Percentiles rank a stretch among this genome's conserved stretches.
Evolutionary conservation across 1,140 invertebrate species (phyloP).

Genomic region (Drosophila pachea): DNA sequence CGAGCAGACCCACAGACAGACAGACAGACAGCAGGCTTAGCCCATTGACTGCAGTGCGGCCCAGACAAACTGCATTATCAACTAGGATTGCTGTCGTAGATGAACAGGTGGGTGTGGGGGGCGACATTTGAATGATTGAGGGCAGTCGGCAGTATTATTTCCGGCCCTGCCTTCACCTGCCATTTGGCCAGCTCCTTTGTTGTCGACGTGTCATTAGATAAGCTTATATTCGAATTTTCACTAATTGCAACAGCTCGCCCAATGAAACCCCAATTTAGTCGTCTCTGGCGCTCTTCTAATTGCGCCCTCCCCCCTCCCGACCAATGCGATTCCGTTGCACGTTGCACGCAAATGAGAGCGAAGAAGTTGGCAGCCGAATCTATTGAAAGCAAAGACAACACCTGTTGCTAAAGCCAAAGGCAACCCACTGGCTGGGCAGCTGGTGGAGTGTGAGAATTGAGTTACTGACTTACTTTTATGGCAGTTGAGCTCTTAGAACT

Average conservation of each 20-base stretch:
- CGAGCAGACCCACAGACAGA: slow-evolving; percentile 12
- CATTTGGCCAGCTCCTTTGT: slow-evolving; percentile 2
- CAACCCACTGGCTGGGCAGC: neutral
- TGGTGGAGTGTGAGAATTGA: slow-evolving; percentile 17
- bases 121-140: slow-evolving; percentile 14
- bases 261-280: too few species aligned
- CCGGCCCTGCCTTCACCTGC: slow-evolving; percentile 15
- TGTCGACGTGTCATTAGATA: slow-evolving; percentile 32
- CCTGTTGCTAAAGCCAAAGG: slow-evolving; percentile 48
- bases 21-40: slow-evolving; percentile 29
- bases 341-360: slow-evolving; percentile 73
- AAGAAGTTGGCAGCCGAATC: slow-evolving; percentile 64
- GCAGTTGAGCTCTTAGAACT: slow-evolving; percentile 62
- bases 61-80: slow-evolving; percentile 54
- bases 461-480: slow-evolving; percentile 67
- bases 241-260: slow-evolving; percentile 20
- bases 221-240: slow-evolving; percentile 32
- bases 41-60: slow-evolving; percentile 47
- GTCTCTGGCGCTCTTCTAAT: slow-evolving; percentile 3
- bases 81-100: slow-evolving; percentile 6
- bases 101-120: neutral
- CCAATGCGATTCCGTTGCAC: slow-evolving; percentile 46
- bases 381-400: slow-evolving; percentile 52
- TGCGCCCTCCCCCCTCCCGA: neutral
- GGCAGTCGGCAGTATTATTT: slow-evolving; percentile 22